Base-by-base conservation (phyloP, 1,140 invertebrate genomes). In the Drosophila murphyi region DNA sequence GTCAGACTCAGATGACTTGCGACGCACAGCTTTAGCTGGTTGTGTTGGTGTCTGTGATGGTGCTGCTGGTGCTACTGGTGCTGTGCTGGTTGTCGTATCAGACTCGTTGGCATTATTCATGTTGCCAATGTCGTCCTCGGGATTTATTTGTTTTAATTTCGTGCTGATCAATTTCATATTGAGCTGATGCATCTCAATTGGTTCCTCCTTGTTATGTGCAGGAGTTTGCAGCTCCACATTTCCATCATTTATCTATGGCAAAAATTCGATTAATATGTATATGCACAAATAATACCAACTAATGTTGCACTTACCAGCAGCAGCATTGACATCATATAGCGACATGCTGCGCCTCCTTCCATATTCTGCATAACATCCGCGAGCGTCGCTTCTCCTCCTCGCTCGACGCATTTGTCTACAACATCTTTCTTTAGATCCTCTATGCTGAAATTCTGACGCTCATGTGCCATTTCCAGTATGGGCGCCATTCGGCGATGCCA, bases 401-500 rank as follows among this genome's bases (percentile, higher is more conserved):
- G 31, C 29, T 72, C 52, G 45, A 78, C 48, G 10, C 80, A 89
- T 8, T 83, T 75, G 8, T 76, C 52, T 4, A 92, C 69, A 20
- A 92, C 77, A 59, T 92, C 82, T 12, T 88, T 85, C 2, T 90
- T 88, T 8, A 92, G 47, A 8, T 76, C 63, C 39, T 80, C 76
- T 12, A 92, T 82, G 31, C 88, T 88, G 34, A 92, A 92, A 55
- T 89, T 90, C 59, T 92, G 91, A 5, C 91, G 77, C 2, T 74
- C 87, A 48, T 83, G 87, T 2, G 91, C 78, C n/a, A 74, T 70
- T 31, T 83, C 82, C 39, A 92, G 57, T 5, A 74, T 72, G 47
- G 91, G 91, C 31, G 70, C 82, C 31, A 92, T 48, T 20, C 82
- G 61, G 8, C 69, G 65, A 64, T 92, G 91, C 91, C 91, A 92